Conservation (phyloP, 53 echinoderm and acorn worm genomes). For the Zoroaster sp. region DNA sequence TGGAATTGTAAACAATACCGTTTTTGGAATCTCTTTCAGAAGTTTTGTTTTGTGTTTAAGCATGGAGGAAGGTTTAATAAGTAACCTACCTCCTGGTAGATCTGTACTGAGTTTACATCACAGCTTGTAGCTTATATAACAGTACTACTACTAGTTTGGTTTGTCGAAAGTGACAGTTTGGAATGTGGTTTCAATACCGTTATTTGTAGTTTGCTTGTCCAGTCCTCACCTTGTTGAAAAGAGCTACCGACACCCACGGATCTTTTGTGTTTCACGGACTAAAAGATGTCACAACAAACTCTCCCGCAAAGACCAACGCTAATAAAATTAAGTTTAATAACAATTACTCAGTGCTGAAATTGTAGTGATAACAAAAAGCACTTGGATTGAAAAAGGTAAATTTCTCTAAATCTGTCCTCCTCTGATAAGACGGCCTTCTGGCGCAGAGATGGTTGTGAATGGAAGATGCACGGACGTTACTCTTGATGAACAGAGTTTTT, state of each 20-base stretch:
- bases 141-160: background rate
- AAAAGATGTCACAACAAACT: background rate
- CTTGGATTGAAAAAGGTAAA: background rate
- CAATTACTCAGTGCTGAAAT: background rate
- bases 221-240: slow-evolving; percentile 34
- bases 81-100: background rate
- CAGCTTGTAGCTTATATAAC: background rate
- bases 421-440: background rate
- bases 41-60: background rate
- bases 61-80: no score
- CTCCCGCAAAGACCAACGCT: slow-evolving; percentile 1
- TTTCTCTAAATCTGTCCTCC: background rate
- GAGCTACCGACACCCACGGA: background rate
- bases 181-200: background rate
- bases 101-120: background rate
- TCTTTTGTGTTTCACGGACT: background rate
- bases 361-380: background rate
- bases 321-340: background rate
- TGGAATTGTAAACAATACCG: background rate
- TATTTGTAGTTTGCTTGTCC: background rate
- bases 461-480: background rate
- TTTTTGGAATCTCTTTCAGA: background rate
- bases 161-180: background rate
- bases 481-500: background rate
- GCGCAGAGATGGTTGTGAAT: background rate